These are phyloP conservation scores for Petrocephalus zakoni DNA, from an alignment of 2,113 vertebrate species.

Conservation along the genomic window DNA sequence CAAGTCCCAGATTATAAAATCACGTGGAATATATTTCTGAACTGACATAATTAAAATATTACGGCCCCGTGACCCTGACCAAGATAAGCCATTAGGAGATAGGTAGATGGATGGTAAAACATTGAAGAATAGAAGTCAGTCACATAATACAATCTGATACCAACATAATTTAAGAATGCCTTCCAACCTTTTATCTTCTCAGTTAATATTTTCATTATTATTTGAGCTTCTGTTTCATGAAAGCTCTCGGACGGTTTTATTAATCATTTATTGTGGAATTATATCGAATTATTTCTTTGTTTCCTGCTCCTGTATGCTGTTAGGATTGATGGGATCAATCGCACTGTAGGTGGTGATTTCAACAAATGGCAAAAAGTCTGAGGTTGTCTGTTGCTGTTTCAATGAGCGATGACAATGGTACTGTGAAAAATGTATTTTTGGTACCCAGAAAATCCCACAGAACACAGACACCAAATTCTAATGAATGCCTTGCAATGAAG, in stretches of 20 bases:
- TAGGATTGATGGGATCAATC: background rate
- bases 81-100: background rate
- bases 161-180: background rate
- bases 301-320: background rate
- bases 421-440: background rate
- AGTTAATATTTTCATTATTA: conserved; percentile 1
- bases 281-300: background rate
- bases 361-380: background rate
- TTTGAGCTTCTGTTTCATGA: background rate
- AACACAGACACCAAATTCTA: background rate
- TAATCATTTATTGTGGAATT: conserved; percentile 6
- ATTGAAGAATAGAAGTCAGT: background rate
- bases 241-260: background rate
- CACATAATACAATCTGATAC: background rate
- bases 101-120: background rate
- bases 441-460: background rate
- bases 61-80: background rate
- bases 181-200: background rate
- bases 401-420: background rate
- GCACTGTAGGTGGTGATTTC: background rate
- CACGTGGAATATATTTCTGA: background rate
- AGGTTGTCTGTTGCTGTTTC: background rate
- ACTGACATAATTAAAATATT: background rate
- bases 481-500: background rate
- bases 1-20: background rate